phyloP scores from a whole-genome alignment of 2,888 invertebrate species.

The Phyllotreta striolata region DNA sequence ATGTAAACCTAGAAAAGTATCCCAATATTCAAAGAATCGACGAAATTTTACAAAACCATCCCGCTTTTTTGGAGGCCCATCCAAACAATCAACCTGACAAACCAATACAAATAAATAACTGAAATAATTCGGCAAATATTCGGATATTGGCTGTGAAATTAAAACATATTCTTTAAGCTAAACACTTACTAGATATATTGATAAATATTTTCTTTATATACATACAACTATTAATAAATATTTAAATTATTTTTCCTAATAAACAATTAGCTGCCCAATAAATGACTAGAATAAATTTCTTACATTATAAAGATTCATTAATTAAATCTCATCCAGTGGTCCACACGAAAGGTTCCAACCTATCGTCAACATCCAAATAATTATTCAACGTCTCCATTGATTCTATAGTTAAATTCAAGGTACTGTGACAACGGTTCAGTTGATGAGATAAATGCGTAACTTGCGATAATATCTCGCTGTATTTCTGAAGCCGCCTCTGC shows the following conservation, averaged over 20 bases:
- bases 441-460: conserved; percentile 86
- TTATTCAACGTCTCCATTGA: conserved; percentile 87
- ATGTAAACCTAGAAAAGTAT: conserved; percentile 89
- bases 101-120: conserved; percentile 61
- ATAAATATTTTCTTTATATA: too few relatives aligned
- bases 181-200: too few relatives aligned
- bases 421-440: conserved; percentile 80
- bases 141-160: too few relatives aligned
- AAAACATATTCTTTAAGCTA: too few relatives aligned
- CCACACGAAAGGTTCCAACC: conserved; percentile 90
- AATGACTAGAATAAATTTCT: too few relatives aligned
- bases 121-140: too few relatives aligned
- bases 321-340: conserved; percentile 68
- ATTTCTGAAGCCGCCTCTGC: conserved; percentile 84
- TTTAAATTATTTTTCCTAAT: too few relatives aligned
- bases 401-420: conserved; percentile 84
- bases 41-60: conserved; percentile 83
- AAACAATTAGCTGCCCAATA: too few relatives aligned
- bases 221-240: too few relatives aligned
- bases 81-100: conserved; percentile 93
- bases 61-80: conserved; percentile 90
- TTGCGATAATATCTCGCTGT: conserved; percentile 84
- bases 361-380: conserved; percentile 80
- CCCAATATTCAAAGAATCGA: conserved; percentile 89
- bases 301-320: background rate